Percentiles rank a stretch among this genome's conserved stretches.
Evolutionary conservation across 2,113 vertebrate genomes (phyloP).

Genomic region (Zosterops borbonicus): DNA sequence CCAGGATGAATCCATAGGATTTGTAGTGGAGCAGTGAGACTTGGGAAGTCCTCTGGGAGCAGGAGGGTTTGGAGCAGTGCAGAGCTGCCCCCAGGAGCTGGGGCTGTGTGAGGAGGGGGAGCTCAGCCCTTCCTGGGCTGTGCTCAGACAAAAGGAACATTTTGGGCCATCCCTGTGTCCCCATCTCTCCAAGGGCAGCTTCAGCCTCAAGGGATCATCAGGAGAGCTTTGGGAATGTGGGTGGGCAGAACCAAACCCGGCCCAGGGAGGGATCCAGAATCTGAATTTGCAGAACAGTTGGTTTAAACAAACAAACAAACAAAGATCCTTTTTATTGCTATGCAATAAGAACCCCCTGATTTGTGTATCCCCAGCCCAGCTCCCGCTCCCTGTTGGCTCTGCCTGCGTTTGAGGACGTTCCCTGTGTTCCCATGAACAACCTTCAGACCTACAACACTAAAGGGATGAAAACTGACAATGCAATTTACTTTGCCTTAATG

Average conservation of each 20-base stretch:
- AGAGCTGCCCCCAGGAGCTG: neutral
- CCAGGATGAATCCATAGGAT: neutral
- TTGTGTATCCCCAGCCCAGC: neutral
- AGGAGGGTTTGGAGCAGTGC: conserved; percentile 19
- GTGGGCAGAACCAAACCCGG: neutral
- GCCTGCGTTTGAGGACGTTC: neutral
- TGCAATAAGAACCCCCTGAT: conserved; percentile 62
- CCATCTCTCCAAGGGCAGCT: neutral
- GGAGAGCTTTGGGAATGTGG: neutral
- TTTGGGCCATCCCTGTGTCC: neutral
- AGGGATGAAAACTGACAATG: conserved; percentile 66
- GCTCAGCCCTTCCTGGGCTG: neutral
- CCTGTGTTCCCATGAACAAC: neutral
- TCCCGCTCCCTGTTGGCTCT: neutral
- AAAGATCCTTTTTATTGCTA: conserved; percentile 55
- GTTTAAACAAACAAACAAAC: neutral
- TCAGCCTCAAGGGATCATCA: neutral
- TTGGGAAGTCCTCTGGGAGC: neutral
- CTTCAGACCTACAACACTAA: conserved; percentile 36
- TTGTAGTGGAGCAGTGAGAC: neutral
- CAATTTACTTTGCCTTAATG: conserved; percentile 80
- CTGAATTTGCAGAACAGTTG: neutral
- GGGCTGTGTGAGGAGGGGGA: neutral
- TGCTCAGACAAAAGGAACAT: neutral
- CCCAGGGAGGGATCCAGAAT: neutral